These are phyloP conservation scores for Xenopus tropicalis DNA, from an alignment of 2,113 vertebrate genomes.

Conservation along the genomic window DNA sequence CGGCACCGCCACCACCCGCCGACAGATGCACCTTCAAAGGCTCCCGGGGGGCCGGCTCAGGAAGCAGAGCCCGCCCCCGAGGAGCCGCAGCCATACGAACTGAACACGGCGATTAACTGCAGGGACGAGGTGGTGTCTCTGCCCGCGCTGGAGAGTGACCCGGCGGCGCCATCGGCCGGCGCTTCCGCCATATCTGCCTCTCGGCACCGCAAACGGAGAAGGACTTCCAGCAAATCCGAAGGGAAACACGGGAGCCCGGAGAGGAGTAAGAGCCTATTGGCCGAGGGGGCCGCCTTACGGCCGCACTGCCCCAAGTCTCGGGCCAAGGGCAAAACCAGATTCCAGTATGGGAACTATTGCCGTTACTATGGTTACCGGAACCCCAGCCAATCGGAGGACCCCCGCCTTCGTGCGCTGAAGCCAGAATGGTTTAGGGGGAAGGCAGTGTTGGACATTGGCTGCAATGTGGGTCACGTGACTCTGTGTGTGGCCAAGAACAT, in stretches of 20 bases:
- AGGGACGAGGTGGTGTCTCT: conserved; percentile 86
- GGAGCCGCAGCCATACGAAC: conserved; percentile 85
- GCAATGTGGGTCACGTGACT: conserved; percentile 81
- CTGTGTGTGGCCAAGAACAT: conserved; percentile 72
- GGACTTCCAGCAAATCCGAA: conserved; percentile 68
- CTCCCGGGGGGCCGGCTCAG: conserved; percentile 41
- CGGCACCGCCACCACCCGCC: conserved; percentile 66
- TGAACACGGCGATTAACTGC: conserved; percentile 86
- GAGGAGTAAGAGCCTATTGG: conserved; percentile 46
- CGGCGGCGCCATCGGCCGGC: conserved; percentile 46
- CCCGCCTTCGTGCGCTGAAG: conserved; percentile 66
- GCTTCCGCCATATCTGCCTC: conserved; percentile 47
- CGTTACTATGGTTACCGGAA: conserved; percentile 82
- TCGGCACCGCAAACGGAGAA: conserved; percentile 69
- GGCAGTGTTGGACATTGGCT: conserved; percentile 79
- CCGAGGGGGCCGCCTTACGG: conserved; percentile 25
- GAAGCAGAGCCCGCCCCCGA: conserved; percentile 67
- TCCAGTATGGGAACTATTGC: conserved; percentile 78
- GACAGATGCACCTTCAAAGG: conserved; percentile 50
- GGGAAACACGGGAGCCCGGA: conserved; percentile 49
- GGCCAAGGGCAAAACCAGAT: conserved; percentile 54
- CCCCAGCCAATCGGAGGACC: conserved; percentile 64
- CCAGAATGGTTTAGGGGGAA: conserved; percentile 81
- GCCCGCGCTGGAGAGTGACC: conserved; percentile 71
- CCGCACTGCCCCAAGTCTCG: conserved; percentile 37